Conservation (phyloP, 1,140 invertebrate genomes). For the Drosophila willistoni region DNA sequence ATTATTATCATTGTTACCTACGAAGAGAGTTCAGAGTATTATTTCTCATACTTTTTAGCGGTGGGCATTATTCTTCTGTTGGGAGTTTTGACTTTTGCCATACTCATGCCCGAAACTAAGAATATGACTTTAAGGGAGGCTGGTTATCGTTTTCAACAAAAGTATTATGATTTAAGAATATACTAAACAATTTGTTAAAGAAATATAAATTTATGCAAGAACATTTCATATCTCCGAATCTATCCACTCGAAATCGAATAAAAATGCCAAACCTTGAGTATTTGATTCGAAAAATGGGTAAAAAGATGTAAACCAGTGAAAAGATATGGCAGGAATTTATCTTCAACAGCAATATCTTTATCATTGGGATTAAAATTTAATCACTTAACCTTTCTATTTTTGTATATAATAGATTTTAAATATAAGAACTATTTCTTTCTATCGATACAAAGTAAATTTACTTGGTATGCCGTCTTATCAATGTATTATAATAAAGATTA, state of each 20-base stretch:
- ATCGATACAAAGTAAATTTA: too few species aligned
- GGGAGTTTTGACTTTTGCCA: slow-evolving; percentile 44
- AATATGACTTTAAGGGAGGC: slow-evolving; percentile 58
- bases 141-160: slow-evolving; percentile 51
- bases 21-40: background rate
- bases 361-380: too few species aligned
- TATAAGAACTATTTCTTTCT: too few species aligned
- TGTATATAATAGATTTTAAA: too few species aligned
- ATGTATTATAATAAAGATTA: background rate
- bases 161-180: slow-evolving; percentile 28
- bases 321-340: too few species aligned
- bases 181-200: slow-evolving; percentile 22
- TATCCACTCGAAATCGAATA: too few species aligned
- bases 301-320: too few species aligned
- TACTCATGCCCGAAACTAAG: slow-evolving; percentile 65
- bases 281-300: too few species aligned
- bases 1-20: slow-evolving; percentile 60
- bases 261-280: too few species aligned
- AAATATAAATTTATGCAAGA: background rate
- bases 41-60: slow-evolving; percentile 52
- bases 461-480: background rate
- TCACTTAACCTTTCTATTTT: too few species aligned
- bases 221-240: background rate
- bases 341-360: too few species aligned
- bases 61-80: slow-evolving; percentile 62